phyloP scores from a whole-genome alignment of 2,113 vertebrate genomes.

The Megaptera novaeangliae region DNA sequence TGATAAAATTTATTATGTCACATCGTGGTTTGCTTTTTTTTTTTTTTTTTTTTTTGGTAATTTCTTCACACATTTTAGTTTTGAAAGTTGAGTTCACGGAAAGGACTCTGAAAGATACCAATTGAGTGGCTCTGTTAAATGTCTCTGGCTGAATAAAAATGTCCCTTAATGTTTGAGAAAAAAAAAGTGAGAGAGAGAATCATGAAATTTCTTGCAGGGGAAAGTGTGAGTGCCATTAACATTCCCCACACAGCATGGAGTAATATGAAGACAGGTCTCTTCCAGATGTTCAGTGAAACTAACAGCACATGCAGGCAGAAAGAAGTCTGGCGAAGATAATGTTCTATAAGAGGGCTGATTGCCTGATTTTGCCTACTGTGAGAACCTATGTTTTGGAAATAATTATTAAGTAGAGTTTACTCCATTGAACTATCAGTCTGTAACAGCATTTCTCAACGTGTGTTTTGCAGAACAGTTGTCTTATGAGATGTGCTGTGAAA shows the following conservation, averaged over 20 bases:
- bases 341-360: background rate
- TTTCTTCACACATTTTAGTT: slow-evolving; percentile 8
- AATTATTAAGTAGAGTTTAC: background rate
- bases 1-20: background rate
- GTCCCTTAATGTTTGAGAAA: background rate
- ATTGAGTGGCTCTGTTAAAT: background rate
- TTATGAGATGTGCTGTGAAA: background rate
- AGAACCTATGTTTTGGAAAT: background rate
- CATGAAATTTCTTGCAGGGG: background rate
- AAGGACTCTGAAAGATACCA: background rate
- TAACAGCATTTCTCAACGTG: background rate
- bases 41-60: background rate
- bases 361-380: background rate
- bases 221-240: background rate
- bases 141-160: background rate
- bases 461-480: background rate
- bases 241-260: background rate
- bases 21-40: background rate
- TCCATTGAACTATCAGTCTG: background rate
- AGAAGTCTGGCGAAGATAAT: background rate
- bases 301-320: background rate
- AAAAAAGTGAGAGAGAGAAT: background rate
- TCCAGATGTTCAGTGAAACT: slow-evolving; percentile 8
- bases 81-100: slow-evolving; percentile 19
- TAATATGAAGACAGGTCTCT: background rate